These are phyloP conservation scores for Parasteatoda lunata DNA, from an alignment of 2,888 invertebrate species.

Conservation along the genomic window DNA sequence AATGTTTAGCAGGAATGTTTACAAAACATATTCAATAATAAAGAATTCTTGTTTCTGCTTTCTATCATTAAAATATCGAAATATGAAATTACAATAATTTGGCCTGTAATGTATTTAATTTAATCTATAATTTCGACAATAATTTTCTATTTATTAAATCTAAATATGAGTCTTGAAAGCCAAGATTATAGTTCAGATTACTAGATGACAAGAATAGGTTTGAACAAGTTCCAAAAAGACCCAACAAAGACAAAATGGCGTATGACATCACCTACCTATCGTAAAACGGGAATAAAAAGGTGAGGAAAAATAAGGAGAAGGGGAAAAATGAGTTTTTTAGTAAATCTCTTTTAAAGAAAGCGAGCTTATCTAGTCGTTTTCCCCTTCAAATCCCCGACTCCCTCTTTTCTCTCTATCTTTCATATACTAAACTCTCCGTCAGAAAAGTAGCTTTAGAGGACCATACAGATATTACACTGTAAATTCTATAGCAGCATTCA, in stretches of 20 bases:
- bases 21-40: too few relatives aligned
- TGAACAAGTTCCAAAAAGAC: not conserved
- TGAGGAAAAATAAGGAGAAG: not conserved
- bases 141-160: too few relatives aligned
- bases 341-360: conserved; percentile 27
- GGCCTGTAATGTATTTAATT: too few relatives aligned
- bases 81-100: too few relatives aligned
- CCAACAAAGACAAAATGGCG: not conserved
- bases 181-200: not conserved
- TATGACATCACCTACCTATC: not conserved
- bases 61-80: too few relatives aligned
- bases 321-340: not conserved
- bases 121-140: too few relatives aligned
- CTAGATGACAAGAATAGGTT: not conserved
- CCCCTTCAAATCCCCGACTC: conserved; percentile 24
- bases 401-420: conserved; percentile 24
- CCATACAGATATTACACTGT: conserved; percentile 65
- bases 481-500: conserved; percentile 66
- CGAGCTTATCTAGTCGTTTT: conserved; percentile 46
- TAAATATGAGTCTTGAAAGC: too few relatives aligned
- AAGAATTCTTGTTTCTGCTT: too few relatives aligned
- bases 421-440: not conserved
- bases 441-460: conserved; percentile 43
- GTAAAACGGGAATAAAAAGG: not conserved
- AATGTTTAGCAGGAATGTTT: too few relatives aligned